These are phyloP conservation scores for Amphipyra berbera DNA, from an alignment of 2,888 invertebrate species.

Conservation along the genomic window DNA sequence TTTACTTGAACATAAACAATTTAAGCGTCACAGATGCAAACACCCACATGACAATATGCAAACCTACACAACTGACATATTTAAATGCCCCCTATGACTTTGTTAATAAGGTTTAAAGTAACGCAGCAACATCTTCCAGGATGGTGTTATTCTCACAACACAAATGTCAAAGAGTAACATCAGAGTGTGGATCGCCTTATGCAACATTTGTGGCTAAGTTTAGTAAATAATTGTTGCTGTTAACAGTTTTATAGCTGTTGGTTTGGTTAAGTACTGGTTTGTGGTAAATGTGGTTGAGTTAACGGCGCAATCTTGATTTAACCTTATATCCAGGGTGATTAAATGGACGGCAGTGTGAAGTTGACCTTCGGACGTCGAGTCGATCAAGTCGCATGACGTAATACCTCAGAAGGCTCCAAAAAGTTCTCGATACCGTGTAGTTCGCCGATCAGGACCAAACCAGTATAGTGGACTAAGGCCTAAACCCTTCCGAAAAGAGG, in stretches of 20 bases:
- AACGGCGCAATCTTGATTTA: not conserved
- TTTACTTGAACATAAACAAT: conserved; percentile 55
- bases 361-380: not conserved
- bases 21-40: conserved; percentile 45
- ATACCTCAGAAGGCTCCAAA: too few species aligned
- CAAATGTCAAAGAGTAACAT: conserved; percentile 22
- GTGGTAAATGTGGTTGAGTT: not conserved
- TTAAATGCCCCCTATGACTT: not conserved
- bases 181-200: conserved; percentile 20
- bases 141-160: conserved; percentile 18
- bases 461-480: too few species aligned
- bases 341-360: too few species aligned
- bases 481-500: too few species aligned
- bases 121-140: not conserved
- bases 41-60: conserved; percentile 43
- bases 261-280: conserved; percentile 19
- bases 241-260: conserved; percentile 31
- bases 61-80: not conserved
- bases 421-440: too few species aligned
- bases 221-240: conserved; percentile 24
- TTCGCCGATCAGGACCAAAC: too few species aligned
- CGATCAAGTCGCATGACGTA: too few species aligned
- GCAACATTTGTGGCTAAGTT: conserved; percentile 33
- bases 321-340: not conserved
- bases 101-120: conserved; percentile 11